phyloP scores from a whole-genome alignment of 1,140 invertebrate genomes.

The Drosophila lini region DNA sequence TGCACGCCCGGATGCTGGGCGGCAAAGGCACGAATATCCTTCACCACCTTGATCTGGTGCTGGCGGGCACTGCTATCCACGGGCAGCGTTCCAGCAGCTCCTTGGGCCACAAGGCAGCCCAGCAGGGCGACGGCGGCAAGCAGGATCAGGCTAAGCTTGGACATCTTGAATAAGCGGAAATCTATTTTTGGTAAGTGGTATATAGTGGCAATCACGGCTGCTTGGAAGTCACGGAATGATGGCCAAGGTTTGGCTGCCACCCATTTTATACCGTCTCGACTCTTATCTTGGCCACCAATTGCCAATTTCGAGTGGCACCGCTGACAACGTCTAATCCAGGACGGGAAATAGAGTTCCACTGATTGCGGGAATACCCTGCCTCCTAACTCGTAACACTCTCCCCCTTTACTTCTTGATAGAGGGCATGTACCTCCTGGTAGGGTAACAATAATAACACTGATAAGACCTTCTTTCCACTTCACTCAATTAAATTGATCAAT shows the following conservation, averaged over 20 bases:
- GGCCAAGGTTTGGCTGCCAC: conserved; percentile 32
- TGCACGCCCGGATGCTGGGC: conserved; percentile 62
- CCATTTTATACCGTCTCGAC: conserved; percentile 58
- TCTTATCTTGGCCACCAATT: conserved; percentile 58
- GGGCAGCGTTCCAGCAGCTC: conserved; percentile 32
- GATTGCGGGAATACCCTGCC: background rate
- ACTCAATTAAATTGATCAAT: conserved; percentile 79
- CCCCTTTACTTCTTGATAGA: too few species aligned
- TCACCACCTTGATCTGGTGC: conserved; percentile 51
- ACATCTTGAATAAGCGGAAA: conserved; percentile 33
- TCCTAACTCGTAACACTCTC: too few species aligned
- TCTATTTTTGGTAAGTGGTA: background rate
- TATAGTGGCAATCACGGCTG: conserved; percentile 38
- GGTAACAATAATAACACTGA: conserved; percentile 32
- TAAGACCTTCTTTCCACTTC: conserved; percentile 40
- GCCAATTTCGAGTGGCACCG: conserved; percentile 66
- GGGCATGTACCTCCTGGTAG: background rate
- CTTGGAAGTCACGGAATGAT: conserved; percentile 55
- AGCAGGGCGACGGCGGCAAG: conserved; percentile 42
- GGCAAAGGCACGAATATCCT: conserved; percentile 63
- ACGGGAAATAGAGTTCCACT: background rate
- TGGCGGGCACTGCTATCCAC: conserved; percentile 20
- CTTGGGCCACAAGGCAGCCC: conserved; percentile 47
- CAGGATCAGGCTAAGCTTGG: conserved; percentile 59
- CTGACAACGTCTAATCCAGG: conserved; percentile 66